phyloP scores from a whole-genome alignment of 2,888 invertebrate genomes.

The Augiades crinisus region DNA sequence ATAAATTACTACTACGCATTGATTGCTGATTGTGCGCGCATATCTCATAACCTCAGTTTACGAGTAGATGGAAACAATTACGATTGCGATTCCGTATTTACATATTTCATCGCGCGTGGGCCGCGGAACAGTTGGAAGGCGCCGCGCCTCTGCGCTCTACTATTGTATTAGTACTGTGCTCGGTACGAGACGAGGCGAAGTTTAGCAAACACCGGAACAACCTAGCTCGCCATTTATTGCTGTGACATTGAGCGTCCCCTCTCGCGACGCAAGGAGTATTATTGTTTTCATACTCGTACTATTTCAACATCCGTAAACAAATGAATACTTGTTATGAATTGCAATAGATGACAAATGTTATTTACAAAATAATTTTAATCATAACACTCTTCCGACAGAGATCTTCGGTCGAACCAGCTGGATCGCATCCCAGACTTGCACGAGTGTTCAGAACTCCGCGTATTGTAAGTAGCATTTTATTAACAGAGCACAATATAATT shows the following conservation, averaged over 20 bases:
- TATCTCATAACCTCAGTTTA: neutral
- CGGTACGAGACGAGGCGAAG: too few relatives aligned
- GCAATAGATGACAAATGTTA: too few relatives aligned
- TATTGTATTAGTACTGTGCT: neutral
- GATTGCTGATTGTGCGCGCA: neutral
- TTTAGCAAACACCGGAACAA: neutral
- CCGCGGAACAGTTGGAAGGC: neutral
- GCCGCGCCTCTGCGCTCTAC: neutral
- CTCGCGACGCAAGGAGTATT: neutral
- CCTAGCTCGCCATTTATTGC: neutral
- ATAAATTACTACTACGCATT: conserved; percentile 8
- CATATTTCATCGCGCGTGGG: conserved; percentile 1
- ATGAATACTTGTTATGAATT: too few relatives aligned
- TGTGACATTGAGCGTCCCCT: neutral
- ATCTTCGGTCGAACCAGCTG: conserved; percentile 92
- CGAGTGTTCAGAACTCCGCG: conserved; percentile 90
- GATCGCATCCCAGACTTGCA: conserved; percentile 87
- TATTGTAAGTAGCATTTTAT: conserved; percentile 86
- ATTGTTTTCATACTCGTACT: neutral
- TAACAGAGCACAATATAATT: neutral
- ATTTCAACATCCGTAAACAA: conserved; percentile 2
- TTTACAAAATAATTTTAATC: neutral
- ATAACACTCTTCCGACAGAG: conserved; percentile 73
- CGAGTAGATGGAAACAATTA: conserved; percentile 10
- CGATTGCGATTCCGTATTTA: neutral